phyloP scores from a whole-genome alignment of 2,797 vertebrate genomes.

The Enteromius radiatus region DNA sequence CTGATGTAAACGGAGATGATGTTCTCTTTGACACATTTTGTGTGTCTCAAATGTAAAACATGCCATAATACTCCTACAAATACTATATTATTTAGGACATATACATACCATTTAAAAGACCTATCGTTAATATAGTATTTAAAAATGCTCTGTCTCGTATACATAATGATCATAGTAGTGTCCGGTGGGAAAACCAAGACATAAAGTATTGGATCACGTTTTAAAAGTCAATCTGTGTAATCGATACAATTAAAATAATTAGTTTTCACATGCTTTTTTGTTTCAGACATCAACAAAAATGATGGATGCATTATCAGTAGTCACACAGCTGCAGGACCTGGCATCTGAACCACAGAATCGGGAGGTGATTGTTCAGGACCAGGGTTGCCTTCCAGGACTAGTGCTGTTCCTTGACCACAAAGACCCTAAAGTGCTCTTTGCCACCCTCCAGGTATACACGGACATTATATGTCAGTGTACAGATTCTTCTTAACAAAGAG shows the following conservation, averaged over 20 bases:
- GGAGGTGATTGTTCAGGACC: conserved; percentile 79
- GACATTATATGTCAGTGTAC: not conserved
- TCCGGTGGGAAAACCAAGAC: not conserved
- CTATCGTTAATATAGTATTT: not conserved
- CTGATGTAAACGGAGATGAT: not conserved
- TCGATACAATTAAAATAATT: not conserved
- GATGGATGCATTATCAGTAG: conserved; percentile 80
- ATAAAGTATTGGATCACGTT: not conserved
- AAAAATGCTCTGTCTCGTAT: not conserved
- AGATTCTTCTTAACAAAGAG: not conserved
- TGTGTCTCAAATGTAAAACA: not conserved
- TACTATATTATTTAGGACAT: not conserved
- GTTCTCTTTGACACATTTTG: not conserved
- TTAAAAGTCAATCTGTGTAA: not conserved
- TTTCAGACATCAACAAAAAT: conserved; percentile 54
- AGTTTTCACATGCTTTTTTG: not conserved
- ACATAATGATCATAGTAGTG: not conserved
- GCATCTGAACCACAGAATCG: conserved; percentile 82
- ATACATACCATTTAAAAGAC: not conserved
- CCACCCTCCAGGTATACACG: conserved; percentile 74
- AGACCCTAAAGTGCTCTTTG: conserved; percentile 72
- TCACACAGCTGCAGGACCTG: conserved; percentile 79
- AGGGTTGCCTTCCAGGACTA: conserved; percentile 80
- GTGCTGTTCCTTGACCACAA: conserved; percentile 82
- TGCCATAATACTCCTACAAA: not conserved